Conservation (phyloP, 2,113 vertebrate genomes). For the Stictonetta naevosa region DNA sequence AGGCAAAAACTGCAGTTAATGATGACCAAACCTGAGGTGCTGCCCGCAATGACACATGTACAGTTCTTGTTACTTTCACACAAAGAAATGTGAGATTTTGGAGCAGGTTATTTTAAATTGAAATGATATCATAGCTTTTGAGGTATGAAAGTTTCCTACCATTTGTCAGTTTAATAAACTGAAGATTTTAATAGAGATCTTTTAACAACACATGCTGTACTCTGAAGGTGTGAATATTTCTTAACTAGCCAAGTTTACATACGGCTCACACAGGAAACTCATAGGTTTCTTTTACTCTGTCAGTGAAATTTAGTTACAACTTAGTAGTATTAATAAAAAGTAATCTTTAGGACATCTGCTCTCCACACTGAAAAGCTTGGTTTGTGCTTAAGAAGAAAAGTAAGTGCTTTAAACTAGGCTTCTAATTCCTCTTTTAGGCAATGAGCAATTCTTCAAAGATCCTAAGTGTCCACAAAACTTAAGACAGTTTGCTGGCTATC, state of each 20-base stretch:
- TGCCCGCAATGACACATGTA: neutral
- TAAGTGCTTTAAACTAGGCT: neutral
- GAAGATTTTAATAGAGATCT: constrained; percentile 41
- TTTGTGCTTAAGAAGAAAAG: neutral
- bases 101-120: constrained; percentile 1
- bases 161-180: constrained; percentile 53
- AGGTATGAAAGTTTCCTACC: constrained; percentile 15
- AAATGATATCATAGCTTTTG: constrained; percentile 10
- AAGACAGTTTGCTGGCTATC: neutral
- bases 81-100: constrained; percentile 21
- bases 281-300: neutral
- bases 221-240: constrained; percentile 44
- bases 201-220: constrained; percentile 49
- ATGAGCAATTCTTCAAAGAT: neutral
- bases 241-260: constrained; percentile 52
- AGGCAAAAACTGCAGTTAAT: neutral
- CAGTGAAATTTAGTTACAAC: neutral
- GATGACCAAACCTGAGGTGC: neutral
- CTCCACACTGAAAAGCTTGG: neutral
- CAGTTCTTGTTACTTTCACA: neutral
- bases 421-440: neutral
- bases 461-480: neutral
- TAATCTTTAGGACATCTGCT: neutral
- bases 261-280: neutral
- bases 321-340: neutral